These are phyloP conservation scores for Drosophila mayri DNA, from an alignment of 1,140 invertebrate genomes.

Conservation along the genomic window DNA sequence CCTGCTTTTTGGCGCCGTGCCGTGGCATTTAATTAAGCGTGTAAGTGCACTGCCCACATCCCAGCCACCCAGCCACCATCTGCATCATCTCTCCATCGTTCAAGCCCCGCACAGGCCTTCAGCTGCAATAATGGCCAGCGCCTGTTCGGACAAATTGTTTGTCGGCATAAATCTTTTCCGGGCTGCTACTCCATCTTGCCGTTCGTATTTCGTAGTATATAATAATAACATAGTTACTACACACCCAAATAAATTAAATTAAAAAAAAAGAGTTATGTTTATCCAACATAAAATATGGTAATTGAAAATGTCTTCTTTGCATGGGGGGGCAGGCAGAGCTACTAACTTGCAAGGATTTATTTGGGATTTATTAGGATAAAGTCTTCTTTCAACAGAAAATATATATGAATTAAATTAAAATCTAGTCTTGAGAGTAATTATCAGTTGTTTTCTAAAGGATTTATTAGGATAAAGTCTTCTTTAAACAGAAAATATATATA, in stretches of 20 bases:
- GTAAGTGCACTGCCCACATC: conserved; percentile 63
- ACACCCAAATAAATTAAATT: conserved; percentile 8
- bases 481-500: too few relatives aligned
- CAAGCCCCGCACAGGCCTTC: not conserved
- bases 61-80: not conserved
- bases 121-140: conserved; percentile 21
- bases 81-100: conserved; percentile 4
- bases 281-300: conserved; percentile 8
- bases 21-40: conserved; percentile 79
- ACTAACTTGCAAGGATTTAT: not conserved
- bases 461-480: not conserved
- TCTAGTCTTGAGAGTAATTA: too few relatives aligned
- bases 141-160: conserved; percentile 45
- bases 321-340: not conserved
- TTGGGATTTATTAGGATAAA: not conserved
- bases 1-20: conserved; percentile 61
- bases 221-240: conserved; percentile 20
- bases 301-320: conserved; percentile 14
- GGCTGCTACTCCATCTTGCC: conserved; percentile 13
- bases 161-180: conserved; percentile 39
- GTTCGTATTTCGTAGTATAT: not conserved
- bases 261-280: not conserved
- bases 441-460: not conserved
- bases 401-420: too few relatives aligned
- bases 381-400: not conserved